Conservation (phyloP, 2,113 vertebrate species). For the Scartelaos histophorus region DNA sequence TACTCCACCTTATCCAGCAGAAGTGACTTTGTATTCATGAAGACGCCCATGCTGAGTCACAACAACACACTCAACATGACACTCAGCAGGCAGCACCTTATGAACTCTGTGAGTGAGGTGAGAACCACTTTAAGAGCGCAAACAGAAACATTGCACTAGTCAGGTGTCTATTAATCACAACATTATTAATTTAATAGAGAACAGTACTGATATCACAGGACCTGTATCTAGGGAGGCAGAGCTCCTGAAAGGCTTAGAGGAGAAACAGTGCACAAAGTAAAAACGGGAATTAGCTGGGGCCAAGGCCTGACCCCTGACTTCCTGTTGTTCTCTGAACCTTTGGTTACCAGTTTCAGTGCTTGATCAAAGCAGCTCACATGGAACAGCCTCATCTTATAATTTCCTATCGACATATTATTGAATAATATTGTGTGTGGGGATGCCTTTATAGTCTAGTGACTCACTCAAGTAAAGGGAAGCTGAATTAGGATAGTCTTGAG, state of each 20-base stretch:
- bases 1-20: constrained; percentile 86
- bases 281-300: constrained; percentile 78
- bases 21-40: constrained; percentile 90
- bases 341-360: constrained; percentile 66
- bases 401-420: neutral
- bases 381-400: neutral
- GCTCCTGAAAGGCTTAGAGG: neutral
- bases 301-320: constrained; percentile 69
- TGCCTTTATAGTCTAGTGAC: constrained; percentile 13
- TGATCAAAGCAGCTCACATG: neutral
- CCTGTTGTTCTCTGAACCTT: constrained; percentile 73
- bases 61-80: constrained; percentile 82
- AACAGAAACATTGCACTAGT: constrained; percentile 10
- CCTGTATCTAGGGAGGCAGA: neutral
- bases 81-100: constrained; percentile 80
- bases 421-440: neutral
- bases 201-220: neutral
- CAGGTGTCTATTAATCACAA: neutral
- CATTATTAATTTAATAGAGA: neutral
- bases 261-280: constrained; percentile 45
- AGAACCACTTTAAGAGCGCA: constrained; percentile 45
- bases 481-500: constrained; percentile 46
- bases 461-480: constrained; percentile 17
- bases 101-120: constrained; percentile 79
- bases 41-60: constrained; percentile 84